Conservation (phyloP, 1,140 invertebrate species). For the Lordiphosa stackelbergi region DNA sequence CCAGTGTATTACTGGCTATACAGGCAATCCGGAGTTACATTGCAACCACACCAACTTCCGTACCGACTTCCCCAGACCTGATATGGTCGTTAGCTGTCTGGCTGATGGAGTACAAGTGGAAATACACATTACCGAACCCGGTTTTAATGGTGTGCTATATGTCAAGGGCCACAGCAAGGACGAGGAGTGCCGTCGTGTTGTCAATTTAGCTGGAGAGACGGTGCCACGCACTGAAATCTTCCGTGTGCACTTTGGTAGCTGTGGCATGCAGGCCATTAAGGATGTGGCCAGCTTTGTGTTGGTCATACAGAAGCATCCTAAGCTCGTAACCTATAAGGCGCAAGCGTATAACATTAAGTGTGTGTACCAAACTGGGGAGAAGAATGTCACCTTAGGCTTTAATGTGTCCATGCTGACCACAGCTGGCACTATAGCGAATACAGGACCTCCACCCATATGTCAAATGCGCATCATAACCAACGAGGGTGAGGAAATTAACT, state of each 20-base stretch:
- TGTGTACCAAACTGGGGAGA: slow-evolving; percentile 94
- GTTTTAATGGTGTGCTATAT: slow-evolving; percentile 94
- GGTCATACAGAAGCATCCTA: slow-evolving; percentile 96
- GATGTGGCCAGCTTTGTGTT: slow-evolving; percentile 94
- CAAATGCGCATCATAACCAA: slow-evolving; percentile 93
- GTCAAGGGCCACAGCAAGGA: slow-evolving; percentile 97
- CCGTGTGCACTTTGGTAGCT: slow-evolving; percentile 93
- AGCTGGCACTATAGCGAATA: slow-evolving; percentile 95
- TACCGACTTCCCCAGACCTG: slow-evolving; percentile 90
- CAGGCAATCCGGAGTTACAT: slow-evolving; percentile 88
- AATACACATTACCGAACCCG: slow-evolving; percentile 86
- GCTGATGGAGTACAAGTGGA: slow-evolving; percentile 94
- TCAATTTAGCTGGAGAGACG: slow-evolving; percentile 84
- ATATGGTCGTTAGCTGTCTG: slow-evolving; percentile 91
- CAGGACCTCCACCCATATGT: slow-evolving; percentile 94
- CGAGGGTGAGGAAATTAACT: slow-evolving; percentile 91
- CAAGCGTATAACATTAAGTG: slow-evolving; percentile 97
- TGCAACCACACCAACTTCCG: slow-evolving; percentile 81
- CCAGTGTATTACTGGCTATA: slow-evolving; percentile 87
- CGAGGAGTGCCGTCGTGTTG: slow-evolving; percentile 89
- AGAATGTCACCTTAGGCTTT: slow-evolving; percentile 94
- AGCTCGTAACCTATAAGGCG: slow-evolving; percentile 94
- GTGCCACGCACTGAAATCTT: slow-evolving; percentile 87
- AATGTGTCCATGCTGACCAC: slow-evolving; percentile 97
- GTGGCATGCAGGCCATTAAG: slow-evolving; percentile 93